phyloP scores from a whole-genome alignment of 2,113 vertebrate species.

The Silurus glanis region DNA sequence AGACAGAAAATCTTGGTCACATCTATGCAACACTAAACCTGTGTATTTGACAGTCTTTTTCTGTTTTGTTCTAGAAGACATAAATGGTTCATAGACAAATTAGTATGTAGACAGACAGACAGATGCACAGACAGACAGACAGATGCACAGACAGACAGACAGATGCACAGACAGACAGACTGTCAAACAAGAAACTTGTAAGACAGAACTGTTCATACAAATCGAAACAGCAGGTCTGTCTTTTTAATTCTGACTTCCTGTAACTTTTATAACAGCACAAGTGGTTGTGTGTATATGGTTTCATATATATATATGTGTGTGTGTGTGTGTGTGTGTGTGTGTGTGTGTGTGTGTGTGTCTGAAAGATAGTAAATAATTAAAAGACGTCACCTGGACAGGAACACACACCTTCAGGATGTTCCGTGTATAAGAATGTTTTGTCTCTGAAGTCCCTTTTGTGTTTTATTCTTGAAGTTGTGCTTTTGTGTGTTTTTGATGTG shows the following conservation, averaged over 20 bases:
- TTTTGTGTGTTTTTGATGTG: background rate
- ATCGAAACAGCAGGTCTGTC: background rate
- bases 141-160: background rate
- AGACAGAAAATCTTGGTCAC: background rate
- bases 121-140: background rate
- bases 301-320: background rate
- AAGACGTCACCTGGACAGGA: slow-evolving; percentile 7
- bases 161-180: background rate
- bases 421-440: slow-evolving; percentile 9
- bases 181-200: no score
- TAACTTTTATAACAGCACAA: background rate
- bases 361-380: background rate
- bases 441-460: slow-evolving; percentile 1
- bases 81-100: background rate
- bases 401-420: slow-evolving; percentile 38
- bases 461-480: background rate
- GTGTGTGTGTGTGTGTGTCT: background rate
- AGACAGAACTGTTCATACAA: background rate
- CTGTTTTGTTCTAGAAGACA: background rate
- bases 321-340: background rate
- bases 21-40: background rate
- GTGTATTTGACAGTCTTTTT: background rate
- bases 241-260: background rate
- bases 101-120: background rate
- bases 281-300: background rate